Percentiles rank a stretch among this genome's conserved stretches.
Conservation (phyloP, 2,888 invertebrate species). For the Odontocerum albicorne region DNA sequence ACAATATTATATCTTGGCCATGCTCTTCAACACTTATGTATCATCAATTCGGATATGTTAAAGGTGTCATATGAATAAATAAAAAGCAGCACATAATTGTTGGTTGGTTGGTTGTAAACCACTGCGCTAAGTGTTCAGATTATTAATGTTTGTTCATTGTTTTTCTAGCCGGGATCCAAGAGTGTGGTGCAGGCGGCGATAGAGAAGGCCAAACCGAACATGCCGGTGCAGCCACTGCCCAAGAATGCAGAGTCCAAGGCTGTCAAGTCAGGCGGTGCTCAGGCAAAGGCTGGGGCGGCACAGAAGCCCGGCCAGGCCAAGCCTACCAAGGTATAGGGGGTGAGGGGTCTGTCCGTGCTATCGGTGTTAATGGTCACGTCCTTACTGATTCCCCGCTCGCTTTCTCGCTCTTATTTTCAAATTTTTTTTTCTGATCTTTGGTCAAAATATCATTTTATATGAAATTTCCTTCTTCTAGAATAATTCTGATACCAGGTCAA, state of each 20-base stretch:
- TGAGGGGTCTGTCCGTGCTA: neutral
- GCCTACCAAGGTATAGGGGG: constrained; percentile 27
- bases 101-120: no score
- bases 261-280: constrained; percentile 61
- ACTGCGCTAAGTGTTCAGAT: no score
- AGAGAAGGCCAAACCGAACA: constrained; percentile 82
- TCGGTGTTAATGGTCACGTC: constrained; percentile 4
- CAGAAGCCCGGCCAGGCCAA: constrained; percentile 45
- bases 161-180: constrained; percentile 68
- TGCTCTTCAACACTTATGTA: no score
- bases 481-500: no score
- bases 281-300: constrained; percentile 51
- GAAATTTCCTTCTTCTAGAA: no score
- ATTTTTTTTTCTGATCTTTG: no score
- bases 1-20: no score
- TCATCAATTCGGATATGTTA: no score
- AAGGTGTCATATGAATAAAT: no score
- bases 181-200: constrained; percentile 74
- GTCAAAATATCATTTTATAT: no score
- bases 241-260: constrained; percentile 62
- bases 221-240: constrained; percentile 80
- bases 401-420: constrained; percentile 19
- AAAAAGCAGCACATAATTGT: no score
- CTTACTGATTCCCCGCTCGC: constrained; percentile 13
- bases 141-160: no score